These are phyloP conservation scores for Siphlonurus alternatus DNA, from an alignment of 2,888 invertebrate species.

Conservation along the genomic window DNA sequence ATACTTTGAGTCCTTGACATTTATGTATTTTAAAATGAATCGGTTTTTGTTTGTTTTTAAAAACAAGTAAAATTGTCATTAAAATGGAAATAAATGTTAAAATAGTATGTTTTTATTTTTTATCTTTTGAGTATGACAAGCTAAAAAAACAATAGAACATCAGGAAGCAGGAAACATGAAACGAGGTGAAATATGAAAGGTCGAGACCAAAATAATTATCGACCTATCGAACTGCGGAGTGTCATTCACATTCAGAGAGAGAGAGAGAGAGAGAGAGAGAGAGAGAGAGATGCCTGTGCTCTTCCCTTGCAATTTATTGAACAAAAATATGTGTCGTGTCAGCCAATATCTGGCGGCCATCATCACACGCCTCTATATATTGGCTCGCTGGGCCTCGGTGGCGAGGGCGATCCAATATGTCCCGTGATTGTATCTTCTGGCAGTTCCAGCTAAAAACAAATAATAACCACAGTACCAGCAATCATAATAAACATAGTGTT, in stretches of 20 bases:
- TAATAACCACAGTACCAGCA: background rate
- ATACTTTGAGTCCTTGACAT: too few species aligned
- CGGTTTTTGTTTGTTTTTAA: too few species aligned
- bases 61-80: too few species aligned
- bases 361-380: background rate
- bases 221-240: background rate
- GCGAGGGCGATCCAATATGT: background rate
- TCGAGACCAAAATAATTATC: background rate
- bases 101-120: background rate
- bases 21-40: too few species aligned
- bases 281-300: background rate
- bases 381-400: background rate
- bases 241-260: background rate
- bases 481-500: background rate
- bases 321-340: background rate
- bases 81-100: too few species aligned
- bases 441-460: background rate
- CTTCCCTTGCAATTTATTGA: background rate
- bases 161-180: slow-evolving; percentile 1
- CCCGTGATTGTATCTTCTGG: background rate
- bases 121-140: background rate
- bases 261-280: background rate
- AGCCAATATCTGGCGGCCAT: background rate
- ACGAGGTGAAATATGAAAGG: background rate
- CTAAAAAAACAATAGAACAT: background rate